These are phyloP conservation scores for Gobiocypris rarus DNA, from an alignment of 2,113 vertebrate species.

Conservation along the genomic window DNA sequence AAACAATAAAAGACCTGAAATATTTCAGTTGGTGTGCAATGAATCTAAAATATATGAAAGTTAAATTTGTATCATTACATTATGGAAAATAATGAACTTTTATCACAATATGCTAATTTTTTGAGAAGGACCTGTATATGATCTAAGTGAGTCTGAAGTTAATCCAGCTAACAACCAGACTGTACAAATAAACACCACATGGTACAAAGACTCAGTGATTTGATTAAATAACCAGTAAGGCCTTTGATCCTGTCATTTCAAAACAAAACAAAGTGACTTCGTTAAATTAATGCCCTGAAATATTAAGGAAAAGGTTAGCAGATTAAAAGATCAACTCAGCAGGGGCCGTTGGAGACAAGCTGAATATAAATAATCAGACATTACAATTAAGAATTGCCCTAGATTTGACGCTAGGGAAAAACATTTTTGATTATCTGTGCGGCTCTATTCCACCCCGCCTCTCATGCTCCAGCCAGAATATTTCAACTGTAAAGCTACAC, in stretches of 20 bases:
- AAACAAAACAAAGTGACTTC: constrained; percentile 24
- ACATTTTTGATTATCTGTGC: background rate
- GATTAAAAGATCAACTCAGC: constrained; percentile 34
- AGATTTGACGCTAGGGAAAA: background rate
- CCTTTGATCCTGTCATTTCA: constrained; percentile 31
- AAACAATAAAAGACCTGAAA: no score
- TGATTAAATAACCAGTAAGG: constrained; percentile 19
- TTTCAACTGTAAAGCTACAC: background rate
- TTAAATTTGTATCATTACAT: no score
- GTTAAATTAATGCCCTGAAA: constrained; percentile 13
- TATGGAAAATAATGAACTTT: no score
- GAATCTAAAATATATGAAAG: no score
- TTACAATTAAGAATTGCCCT: constrained; percentile 36
- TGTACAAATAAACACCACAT: background rate
- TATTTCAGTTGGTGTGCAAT: no score
- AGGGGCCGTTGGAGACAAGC: background rate
- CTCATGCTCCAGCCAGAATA: background rate
- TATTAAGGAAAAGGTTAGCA: background rate
- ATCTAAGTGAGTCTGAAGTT: background rate
- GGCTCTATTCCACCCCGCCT: background rate
- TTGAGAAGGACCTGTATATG: background rate
- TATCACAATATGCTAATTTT: no score
- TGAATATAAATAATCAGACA: constrained; percentile 24
- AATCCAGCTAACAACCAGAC: constrained; percentile 15
- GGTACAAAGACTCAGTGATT: constrained; percentile 12